Conservation (phyloP, 2,113 vertebrate genomes). For the mouse (Mus musculus) region DNA sequence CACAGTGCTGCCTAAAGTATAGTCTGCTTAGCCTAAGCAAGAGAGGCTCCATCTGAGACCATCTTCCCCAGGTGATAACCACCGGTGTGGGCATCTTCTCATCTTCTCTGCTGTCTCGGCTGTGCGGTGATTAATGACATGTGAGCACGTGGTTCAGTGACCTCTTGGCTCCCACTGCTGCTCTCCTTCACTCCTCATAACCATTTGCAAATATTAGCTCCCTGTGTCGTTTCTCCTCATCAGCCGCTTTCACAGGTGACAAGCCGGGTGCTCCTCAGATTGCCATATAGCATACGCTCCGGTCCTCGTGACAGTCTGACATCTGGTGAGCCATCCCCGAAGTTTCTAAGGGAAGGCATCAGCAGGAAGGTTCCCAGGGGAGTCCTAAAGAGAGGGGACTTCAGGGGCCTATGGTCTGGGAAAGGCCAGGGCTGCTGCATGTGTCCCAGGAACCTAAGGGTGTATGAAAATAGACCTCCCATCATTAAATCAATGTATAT, state of each 20-base stretch:
- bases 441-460: not conserved
- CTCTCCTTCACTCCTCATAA: constrained; percentile 41
- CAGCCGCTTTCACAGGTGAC: constrained; percentile 57
- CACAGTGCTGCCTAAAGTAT: fast-evolving
- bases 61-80: not conserved
- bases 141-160: constrained; percentile 43
- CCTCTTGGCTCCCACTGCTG: not conserved
- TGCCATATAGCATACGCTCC: not conserved
- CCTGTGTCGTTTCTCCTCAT: constrained; percentile 34
- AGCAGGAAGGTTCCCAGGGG: not conserved
- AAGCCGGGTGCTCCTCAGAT: not conserved
- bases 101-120: not conserved
- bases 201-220: constrained; percentile 30
- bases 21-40: fast-evolving
- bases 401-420: not conserved
- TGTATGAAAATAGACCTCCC: fast-evolving
- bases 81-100: not conserved
- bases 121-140: constrained; percentile 41
- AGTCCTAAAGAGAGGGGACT: no score
- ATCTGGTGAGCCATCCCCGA: not conserved
- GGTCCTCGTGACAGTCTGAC: not conserved
- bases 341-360: not conserved
- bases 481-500: no score
- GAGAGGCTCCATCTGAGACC: not conserved
- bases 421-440: not conserved